phyloP scores from a whole-genome alignment of 35 echinoderm and acorn worm species.

The Acanthaster planci region DNA sequence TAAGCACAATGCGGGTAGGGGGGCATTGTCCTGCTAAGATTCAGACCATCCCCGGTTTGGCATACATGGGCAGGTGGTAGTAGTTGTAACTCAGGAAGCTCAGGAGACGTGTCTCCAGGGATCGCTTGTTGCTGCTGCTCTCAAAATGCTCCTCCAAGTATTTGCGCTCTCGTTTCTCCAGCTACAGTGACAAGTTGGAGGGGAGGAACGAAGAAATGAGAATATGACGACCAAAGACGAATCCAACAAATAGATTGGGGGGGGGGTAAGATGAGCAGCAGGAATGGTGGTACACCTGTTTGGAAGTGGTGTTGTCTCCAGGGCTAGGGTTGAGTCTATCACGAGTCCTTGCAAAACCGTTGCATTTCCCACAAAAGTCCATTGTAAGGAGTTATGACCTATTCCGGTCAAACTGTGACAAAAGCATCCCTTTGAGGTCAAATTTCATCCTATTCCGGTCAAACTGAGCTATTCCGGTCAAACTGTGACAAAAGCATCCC shows the following conservation, averaged over 20 bases:
- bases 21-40: too few relatives aligned
- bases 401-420: too few relatives aligned
- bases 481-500: too few relatives aligned
- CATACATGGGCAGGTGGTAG: constrained; percentile 98
- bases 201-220: background rate
- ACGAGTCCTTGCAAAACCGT: too few relatives aligned
- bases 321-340: too few relatives aligned
- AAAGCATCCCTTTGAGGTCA: too few relatives aligned
- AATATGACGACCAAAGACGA: background rate
- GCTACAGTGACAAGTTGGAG: constrained; percentile 39
- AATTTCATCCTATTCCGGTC: too few relatives aligned
- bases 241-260: background rate
- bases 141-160: constrained; percentile 78
- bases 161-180: constrained; percentile 84
- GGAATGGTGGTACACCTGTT: background rate
- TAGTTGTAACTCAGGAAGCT: constrained; percentile 99
- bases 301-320: too few relatives aligned
- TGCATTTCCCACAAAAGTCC: too few relatives aligned
- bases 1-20: too few relatives aligned
- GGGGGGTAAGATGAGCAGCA: background rate
- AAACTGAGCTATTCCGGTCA: too few relatives aligned
- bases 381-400: too few relatives aligned
- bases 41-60: constrained; percentile 97
- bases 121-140: constrained; percentile 62
- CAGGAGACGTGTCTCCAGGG: constrained; percentile 85